Evolutionary conservation across 23 tunicate species (phyloP).

Genomic region (Clavelina lepadiformis): DNA sequence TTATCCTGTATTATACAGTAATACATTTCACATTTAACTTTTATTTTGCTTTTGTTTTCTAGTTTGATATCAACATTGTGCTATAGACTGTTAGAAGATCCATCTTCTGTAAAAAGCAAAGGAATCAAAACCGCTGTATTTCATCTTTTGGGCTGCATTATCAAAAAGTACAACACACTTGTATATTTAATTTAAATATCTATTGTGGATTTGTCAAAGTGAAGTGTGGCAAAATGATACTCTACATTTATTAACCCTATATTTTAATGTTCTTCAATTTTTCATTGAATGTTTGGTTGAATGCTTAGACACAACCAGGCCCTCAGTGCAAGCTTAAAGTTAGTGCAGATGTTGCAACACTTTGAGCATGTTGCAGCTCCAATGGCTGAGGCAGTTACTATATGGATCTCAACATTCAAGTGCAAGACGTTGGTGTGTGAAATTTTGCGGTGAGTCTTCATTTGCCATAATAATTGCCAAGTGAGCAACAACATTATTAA

Average conservation of each 20-base stretch:
- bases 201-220: background rate
- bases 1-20: no score
- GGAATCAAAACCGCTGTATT: conserved; percentile 37
- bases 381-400: conserved; percentile 64
- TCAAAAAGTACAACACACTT: conserved; percentile 88
- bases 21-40: no score
- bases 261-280: background rate
- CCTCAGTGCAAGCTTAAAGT: conserved; percentile 52
- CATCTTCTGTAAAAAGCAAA: conserved; percentile 34
- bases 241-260: background rate
- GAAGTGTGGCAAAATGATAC: background rate
- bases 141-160: conserved; percentile 73
- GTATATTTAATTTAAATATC: no score
- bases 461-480: no score
- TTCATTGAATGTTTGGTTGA: no score
- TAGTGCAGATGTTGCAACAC: conserved; percentile 79
- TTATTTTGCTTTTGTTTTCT: conserved; percentile 24
- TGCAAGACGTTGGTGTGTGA: conserved; percentile 65
- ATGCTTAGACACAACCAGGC: conserved; percentile 56
- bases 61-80: conserved; percentile 61
- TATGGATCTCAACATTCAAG: conserved; percentile 65
- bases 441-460: conserved; percentile 28
- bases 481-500: background rate
- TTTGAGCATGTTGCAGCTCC: conserved; percentile 61
- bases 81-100: conserved; percentile 78